Evolutionary conservation across 2,888 invertebrate genomes (phyloP), one percentile per base, ranked within the genome.

Genomic region (Meiosimyza decipiens): DNA sequence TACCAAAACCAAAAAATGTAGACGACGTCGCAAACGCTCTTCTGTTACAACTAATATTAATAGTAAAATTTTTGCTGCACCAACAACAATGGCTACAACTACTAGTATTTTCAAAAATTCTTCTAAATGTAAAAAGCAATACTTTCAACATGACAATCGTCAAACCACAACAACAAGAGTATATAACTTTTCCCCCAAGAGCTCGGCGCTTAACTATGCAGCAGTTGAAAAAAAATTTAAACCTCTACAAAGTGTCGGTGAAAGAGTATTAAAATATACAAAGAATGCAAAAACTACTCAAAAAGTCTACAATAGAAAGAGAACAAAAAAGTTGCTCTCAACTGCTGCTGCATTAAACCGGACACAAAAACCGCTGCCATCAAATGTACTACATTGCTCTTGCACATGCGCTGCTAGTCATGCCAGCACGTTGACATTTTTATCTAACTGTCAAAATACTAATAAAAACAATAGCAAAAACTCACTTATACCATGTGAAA

Each of bases 111-210:
- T 54, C 6, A 62, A 72, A 49, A 72, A 22, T 62, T 18, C 62
- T 4, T 33, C 62, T 33, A 72, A 72, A 68, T 78, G 79, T 75
- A 83, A 81, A 74, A 80, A 82, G 28, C 84, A 82, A 71, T 85
- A 86, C 73, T 85, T 84, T 76, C 86, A 85, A 71, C 85, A 85
- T 70, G 85, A 85, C 73, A 86, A 83, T 79, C 85, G 85, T 67
- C 80, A 82, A 71, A 47, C 62, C 33, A 40, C 13, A 11, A 62
- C 33, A 57, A 49, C 40, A 28, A 28, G 4, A 1, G 59, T 51
- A 7, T 33, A 54, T 49, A 72, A 75, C 69, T 73, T 71, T 16
- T 65, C 40, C 16, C 74, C 77, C 62, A 73, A 76, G 65, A 75
- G 64, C 62, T 40, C 40, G 6, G 77, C 76, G 60, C 69, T 75